These are phyloP conservation scores for Harlomillsia oculata DNA, from an alignment of 1,140 invertebrate species.

Conservation along the genomic window DNA sequence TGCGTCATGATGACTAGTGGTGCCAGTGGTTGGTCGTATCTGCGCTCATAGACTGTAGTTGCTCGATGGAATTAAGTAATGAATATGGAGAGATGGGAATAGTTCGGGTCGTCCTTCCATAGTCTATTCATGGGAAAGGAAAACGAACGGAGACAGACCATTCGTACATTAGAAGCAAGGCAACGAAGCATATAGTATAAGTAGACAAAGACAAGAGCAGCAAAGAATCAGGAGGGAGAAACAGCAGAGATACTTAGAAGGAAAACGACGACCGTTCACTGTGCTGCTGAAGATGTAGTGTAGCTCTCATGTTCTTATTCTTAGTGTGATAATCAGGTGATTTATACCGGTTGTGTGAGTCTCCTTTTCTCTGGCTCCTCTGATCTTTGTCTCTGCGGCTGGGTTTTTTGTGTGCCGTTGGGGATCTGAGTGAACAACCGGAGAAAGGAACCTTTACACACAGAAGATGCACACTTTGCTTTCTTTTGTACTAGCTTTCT, in stretches of 20 bases:
- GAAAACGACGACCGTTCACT: not conserved
- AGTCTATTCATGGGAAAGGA: conserved; percentile 9
- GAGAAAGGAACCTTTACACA: not conserved
- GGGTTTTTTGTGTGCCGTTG: conserved; percentile 22
- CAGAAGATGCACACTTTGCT: not conserved
- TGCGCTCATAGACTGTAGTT: conserved; percentile 9
- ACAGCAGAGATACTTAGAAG: conserved; percentile 1
- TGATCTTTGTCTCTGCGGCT: conserved; percentile 32
- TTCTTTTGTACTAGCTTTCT: conserved; percentile 4
- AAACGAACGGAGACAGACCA: not conserved
- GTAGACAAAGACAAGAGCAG: not conserved
- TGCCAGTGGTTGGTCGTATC: too few species aligned
- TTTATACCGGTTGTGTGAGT: conserved; percentile 25
- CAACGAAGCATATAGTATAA: too few species aligned
- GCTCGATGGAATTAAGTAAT: conserved; percentile 24
- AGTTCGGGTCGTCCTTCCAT: conserved; percentile 12
- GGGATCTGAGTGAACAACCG: conserved; percentile 13
- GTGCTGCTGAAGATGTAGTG: conserved; percentile 7
- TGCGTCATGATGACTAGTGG: conserved; percentile 7
- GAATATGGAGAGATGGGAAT: conserved; percentile 18
- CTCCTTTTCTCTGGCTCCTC: conserved; percentile 23
- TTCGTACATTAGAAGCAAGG: too few species aligned
- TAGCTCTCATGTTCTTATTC: conserved; percentile 29
- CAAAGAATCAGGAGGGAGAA: not conserved
- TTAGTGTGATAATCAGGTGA: conserved; percentile 34